These are phyloP conservation scores for Mycteria americana DNA, from an alignment of 2,797 vertebrate species.

Conservation along the genomic window DNA sequence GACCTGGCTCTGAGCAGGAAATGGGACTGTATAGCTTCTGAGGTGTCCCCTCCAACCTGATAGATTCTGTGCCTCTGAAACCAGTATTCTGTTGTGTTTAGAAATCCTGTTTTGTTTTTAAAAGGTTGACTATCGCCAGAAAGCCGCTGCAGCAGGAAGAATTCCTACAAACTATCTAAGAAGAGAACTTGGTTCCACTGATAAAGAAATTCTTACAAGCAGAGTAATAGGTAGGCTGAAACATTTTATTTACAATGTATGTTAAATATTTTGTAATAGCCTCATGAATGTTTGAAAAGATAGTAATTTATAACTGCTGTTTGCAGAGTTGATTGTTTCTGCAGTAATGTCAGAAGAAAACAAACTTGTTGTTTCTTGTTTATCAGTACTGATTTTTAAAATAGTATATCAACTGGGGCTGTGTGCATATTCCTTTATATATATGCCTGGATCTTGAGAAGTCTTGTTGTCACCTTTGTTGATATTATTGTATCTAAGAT, in stretches of 20 bases:
- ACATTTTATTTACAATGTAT: not conserved
- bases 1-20: not conserved
- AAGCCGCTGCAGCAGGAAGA: constrained; percentile 95
- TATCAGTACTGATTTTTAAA: not conserved
- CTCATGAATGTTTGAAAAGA: not conserved
- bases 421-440: not conserved
- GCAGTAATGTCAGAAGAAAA: not conserved
- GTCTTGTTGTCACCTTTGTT: not conserved
- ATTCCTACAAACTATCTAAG: constrained; percentile 96
- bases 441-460: not conserved
- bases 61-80: not conserved
- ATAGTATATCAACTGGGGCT: fast-evolving
- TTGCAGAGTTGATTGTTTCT: not conserved
- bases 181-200: constrained; percentile 89
- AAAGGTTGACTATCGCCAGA: constrained; percentile 97
- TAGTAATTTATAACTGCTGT: not conserved
- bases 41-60: not conserved
- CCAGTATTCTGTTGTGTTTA: not conserved
- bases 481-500: not conserved
- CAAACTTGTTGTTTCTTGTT: not conserved
- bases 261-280: not conserved
- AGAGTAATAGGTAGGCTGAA: constrained; percentile 88
- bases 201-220: constrained; percentile 95
- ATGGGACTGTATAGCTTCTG: not conserved
- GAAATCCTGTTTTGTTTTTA: not conserved